A percentile compares a stretch with the other conserved stretches of the same genome.
These are phyloP conservation scores for Argyra leucocephala DNA, from an alignment of 2,888 invertebrate species.

Conservation along the genomic window DNA sequence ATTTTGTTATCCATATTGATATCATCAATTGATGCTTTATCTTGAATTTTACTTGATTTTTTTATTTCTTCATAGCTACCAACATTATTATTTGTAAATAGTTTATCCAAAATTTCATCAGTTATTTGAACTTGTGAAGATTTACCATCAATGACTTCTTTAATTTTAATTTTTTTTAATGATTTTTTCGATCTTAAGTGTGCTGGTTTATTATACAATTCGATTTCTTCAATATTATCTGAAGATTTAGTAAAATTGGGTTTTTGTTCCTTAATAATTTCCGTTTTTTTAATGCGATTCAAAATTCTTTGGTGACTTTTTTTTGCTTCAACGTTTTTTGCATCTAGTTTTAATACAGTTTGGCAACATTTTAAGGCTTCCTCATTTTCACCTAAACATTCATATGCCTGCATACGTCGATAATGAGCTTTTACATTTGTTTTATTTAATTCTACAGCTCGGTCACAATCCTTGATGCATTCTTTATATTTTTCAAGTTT, in stretches of 20 bases:
- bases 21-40: conserved; percentile 8
- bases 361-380: conserved; percentile 64
- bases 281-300: background rate
- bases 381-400: conserved; percentile 58
- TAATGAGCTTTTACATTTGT: conserved; percentile 77
- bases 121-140: conserved; percentile 32
- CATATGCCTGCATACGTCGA: conserved; percentile 67
- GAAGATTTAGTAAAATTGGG: conserved; percentile 19
- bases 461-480: conserved; percentile 60
- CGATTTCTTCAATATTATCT: conserved; percentile 31
- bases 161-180: conserved; percentile 32
- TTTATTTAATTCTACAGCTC: conserved; percentile 66
- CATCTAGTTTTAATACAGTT: conserved; percentile 64
- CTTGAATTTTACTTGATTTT: conserved; percentile 19
- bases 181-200: conserved; percentile 36
- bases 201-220: conserved; percentile 35
- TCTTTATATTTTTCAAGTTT: conserved; percentile 58
- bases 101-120: conserved; percentile 41
- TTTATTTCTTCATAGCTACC: conserved; percentile 36
- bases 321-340: conserved; percentile 62
- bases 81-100: conserved; percentile 38
- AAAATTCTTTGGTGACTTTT: conserved; percentile 35
- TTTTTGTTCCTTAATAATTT: background rate
- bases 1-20: conserved; percentile 14
- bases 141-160: conserved; percentile 35